These are phyloP conservation scores for Chelonus formosanus DNA, from an alignment of 2,888 invertebrate species.

Conservation along the genomic window DNA sequence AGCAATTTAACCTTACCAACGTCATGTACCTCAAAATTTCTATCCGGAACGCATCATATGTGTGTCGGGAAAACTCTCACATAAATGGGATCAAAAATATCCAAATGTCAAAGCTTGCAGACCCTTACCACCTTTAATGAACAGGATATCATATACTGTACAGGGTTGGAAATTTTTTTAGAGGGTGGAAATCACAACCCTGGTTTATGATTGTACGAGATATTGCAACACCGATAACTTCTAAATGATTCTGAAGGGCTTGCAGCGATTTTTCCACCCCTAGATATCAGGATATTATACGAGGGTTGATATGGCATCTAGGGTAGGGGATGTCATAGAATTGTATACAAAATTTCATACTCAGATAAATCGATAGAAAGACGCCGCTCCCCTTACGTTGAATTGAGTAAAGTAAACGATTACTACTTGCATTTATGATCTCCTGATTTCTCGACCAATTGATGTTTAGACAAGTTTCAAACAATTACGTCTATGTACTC, in stretches of 20 bases:
- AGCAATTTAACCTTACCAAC: constrained; percentile 59
- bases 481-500: constrained; percentile 35
- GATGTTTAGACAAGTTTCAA: constrained; percentile 27
- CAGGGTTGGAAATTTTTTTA: constrained; percentile 20
- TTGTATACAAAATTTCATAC: neutral
- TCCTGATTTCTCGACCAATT: constrained; percentile 39
- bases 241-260: constrained; percentile 45
- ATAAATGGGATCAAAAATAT: constrained; percentile 20
- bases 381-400: neutral
- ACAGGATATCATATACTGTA: constrained; percentile 52
- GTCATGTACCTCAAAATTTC: constrained; percentile 57
- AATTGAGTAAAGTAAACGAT: neutral
- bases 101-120: constrained; percentile 54
- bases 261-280: constrained; percentile 51
- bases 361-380: constrained; percentile 14
- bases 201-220: constrained; percentile 6
- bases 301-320: constrained; percentile 19
- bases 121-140: constrained; percentile 54
- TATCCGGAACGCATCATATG: constrained; percentile 53
- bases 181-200: constrained; percentile 18
- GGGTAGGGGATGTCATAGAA: neutral
- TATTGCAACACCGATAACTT: constrained; percentile 18
- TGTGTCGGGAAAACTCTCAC: neutral
- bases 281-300: constrained; percentile 48
- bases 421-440: constrained; percentile 31